Conservation (phyloP, 2,888 invertebrate genomes). For the Scaeva pyrastri region DNA sequence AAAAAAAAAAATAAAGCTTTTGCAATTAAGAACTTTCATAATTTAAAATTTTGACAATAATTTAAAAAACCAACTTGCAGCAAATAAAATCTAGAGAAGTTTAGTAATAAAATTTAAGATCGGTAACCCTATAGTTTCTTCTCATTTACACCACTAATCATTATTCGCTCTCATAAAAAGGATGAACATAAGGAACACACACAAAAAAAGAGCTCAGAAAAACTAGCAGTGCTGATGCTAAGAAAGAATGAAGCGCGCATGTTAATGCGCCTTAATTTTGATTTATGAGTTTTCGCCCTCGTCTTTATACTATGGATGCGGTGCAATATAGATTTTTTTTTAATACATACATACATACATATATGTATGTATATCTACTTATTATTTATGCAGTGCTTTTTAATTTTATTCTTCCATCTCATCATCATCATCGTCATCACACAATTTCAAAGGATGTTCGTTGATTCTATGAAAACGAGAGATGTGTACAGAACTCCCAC, state of each 20-base stretch:
- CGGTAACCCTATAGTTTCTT: slow-evolving; percentile 26
- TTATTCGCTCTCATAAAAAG: slow-evolving; percentile 34
- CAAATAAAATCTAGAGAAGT: too few species aligned
- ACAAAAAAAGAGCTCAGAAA: slow-evolving; percentile 48
- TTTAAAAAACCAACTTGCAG: too few species aligned
- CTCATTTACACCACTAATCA: slow-evolving; percentile 18
- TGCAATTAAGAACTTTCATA: too few species aligned
- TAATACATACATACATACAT: too few species aligned
- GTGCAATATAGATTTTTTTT: slow-evolving; percentile 50
- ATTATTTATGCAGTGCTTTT: slow-evolving; percentile 57
- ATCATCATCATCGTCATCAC: slow-evolving; percentile 62
- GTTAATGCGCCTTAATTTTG: slow-evolving; percentile 76
- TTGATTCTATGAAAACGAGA: slow-evolving; percentile 44
- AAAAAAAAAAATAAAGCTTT: too few species aligned
- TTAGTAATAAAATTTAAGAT: too few species aligned
- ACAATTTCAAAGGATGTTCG: slow-evolving; percentile 65
- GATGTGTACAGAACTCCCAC: slow-evolving; percentile 56
- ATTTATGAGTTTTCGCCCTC: slow-evolving; percentile 75
- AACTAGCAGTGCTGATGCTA: slow-evolving; percentile 64
- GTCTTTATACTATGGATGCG: slow-evolving; percentile 56
- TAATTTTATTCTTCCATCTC: slow-evolving; percentile 56
- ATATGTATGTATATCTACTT: too few species aligned
- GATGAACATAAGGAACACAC: background rate
- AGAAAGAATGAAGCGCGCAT: slow-evolving; percentile 75
- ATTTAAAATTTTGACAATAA: too few species aligned